These are phyloP conservation scores for Drosophila bifasciata DNA, from an alignment of 1,140 invertebrate species.

Conservation along the genomic window DNA sequence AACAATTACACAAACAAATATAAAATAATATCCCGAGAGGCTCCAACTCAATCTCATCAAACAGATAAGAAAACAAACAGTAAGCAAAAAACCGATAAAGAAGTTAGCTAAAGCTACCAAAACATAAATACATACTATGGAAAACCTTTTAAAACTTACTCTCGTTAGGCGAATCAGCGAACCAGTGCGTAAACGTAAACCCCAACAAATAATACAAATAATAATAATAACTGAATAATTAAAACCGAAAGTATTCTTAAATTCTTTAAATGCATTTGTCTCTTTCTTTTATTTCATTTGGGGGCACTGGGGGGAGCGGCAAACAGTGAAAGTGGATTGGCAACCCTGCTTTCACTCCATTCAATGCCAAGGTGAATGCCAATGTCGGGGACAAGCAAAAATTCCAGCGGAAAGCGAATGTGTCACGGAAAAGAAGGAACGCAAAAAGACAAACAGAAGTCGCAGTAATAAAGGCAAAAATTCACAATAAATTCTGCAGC, in stretches of 20 bases:
- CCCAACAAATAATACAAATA: slow-evolving; percentile 56
- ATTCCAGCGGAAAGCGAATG: slow-evolving; percentile 1
- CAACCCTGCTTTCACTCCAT: not conserved
- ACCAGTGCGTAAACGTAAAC: slow-evolving; percentile 34
- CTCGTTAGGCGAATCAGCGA: slow-evolving; percentile 57
- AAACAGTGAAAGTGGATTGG: too few relatives aligned
- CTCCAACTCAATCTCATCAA: slow-evolving; percentile 51
- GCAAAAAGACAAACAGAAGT: not conserved
- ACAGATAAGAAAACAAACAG: not conserved
- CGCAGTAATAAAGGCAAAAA: not conserved
- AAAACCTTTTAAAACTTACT: slow-evolving; percentile 71
- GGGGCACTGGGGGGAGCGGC: too few relatives aligned
- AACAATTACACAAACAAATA: slow-evolving; percentile 37
- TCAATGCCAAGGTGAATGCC: slow-evolving; percentile 15
- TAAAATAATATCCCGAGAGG: slow-evolving; percentile 36
- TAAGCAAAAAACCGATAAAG: not conserved
- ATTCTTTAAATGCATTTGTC: slow-evolving; percentile 65
- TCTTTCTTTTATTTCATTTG: slow-evolving; percentile 32
- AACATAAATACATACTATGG: slow-evolving; percentile 32
- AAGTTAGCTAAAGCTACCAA: slow-evolving; percentile 34
- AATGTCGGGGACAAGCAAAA: slow-evolving; percentile 13
- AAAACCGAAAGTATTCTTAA: slow-evolving; percentile 80
- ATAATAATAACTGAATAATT: slow-evolving; percentile 69
- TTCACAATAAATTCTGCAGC: slow-evolving; percentile 25
- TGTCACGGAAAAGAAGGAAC: not conserved